Conservation (phyloP, 1,140 invertebrate species). For the Doryteuthis pealeii region DNA sequence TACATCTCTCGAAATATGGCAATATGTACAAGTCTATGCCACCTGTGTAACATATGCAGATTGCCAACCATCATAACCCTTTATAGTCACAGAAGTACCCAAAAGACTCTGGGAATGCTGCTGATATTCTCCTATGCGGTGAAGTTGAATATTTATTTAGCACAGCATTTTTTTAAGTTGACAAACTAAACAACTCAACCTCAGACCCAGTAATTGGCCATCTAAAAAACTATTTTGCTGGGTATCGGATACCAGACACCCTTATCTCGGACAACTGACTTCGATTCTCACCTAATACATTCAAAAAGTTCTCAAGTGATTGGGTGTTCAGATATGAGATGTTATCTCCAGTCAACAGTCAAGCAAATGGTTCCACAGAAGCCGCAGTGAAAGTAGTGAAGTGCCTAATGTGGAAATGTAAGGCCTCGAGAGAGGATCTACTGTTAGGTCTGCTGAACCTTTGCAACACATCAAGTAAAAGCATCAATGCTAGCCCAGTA, state of each 20-base stretch:
- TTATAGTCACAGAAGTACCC: background rate
- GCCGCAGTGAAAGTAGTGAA: slow-evolving; percentile 19
- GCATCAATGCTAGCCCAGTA: slow-evolving; percentile 1
- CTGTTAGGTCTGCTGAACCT: slow-evolving; percentile 7
- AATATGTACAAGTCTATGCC: background rate
- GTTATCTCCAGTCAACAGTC: background rate
- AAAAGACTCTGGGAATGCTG: slow-evolving; percentile 12
- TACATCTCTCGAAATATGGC: background rate
- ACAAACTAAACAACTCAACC: background rate
- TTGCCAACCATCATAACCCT: slow-evolving; percentile 20
- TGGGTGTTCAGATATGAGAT: slow-evolving; percentile 15
- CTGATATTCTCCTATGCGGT: slow-evolving; percentile 7
- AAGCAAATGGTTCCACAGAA: slow-evolving; percentile 18
- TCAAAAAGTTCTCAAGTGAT: background rate
- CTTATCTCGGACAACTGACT: background rate
- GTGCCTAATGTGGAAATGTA: slow-evolving; percentile 4
- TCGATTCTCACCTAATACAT: background rate
- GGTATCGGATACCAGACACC: slow-evolving; percentile 17
- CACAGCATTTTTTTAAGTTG: slow-evolving; percentile 22
- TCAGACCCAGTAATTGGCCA: slow-evolving; percentile 5
- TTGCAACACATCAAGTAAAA: slow-evolving; percentile 12
- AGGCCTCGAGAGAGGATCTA: background rate
- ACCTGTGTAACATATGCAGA: background rate
- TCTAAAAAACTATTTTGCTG: slow-evolving; percentile 14
- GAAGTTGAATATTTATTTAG: slow-evolving; percentile 11